A percentile compares a stretch with the other conserved stretches of the same genome.
Evolutionary conservation across 2,888 invertebrate species (phyloP).

Genomic region (Amiota communis): DNA sequence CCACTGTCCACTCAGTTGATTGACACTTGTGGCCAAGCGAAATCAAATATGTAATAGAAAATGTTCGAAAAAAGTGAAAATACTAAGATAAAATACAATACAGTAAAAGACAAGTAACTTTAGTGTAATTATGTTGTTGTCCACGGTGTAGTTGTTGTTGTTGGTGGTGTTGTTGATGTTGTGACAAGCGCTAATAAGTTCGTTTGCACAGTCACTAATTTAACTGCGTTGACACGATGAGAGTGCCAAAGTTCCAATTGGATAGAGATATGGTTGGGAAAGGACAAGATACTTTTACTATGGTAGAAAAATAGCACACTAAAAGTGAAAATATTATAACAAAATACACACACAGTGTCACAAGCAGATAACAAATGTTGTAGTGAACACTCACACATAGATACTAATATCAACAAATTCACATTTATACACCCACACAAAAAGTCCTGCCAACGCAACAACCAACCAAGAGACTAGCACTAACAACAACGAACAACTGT

Average conservation of each 20-base stretch:
- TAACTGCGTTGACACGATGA: constrained; percentile 27
- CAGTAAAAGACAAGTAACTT: constrained; percentile 6
- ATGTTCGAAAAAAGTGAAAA: constrained; percentile 12
- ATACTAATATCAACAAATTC: constrained; percentile 6
- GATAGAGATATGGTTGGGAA: too few species aligned
- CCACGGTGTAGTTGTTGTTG: too few species aligned
- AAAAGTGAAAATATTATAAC: too few species aligned
- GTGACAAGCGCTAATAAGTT: constrained; percentile 52
- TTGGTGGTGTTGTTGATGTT: constrained; percentile 39
- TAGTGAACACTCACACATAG: not conserved
- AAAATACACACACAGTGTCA: constrained; percentile 35
- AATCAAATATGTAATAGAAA: constrained; percentile 37
- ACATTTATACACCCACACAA: constrained; percentile 29
- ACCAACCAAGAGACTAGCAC: constrained; percentile 11
- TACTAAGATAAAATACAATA: not conserved
- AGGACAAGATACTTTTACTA: too few species aligned
- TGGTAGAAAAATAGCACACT: too few species aligned
- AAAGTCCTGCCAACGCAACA: constrained; percentile 37
- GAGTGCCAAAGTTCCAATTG: too few species aligned
- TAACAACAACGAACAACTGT: constrained; percentile 1
- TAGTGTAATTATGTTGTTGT: constrained; percentile 39
- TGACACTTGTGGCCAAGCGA: constrained; percentile 44
- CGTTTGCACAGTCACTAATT: constrained; percentile 30
- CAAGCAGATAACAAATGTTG: constrained; percentile 4
- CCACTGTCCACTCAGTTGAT: constrained; percentile 30